Evolutionary conservation across 2,797 vertebrate genomes (phyloP), one percentile per base, ranked within the genome.

Genomic region (Hephaestus fuliginosus): DNA sequence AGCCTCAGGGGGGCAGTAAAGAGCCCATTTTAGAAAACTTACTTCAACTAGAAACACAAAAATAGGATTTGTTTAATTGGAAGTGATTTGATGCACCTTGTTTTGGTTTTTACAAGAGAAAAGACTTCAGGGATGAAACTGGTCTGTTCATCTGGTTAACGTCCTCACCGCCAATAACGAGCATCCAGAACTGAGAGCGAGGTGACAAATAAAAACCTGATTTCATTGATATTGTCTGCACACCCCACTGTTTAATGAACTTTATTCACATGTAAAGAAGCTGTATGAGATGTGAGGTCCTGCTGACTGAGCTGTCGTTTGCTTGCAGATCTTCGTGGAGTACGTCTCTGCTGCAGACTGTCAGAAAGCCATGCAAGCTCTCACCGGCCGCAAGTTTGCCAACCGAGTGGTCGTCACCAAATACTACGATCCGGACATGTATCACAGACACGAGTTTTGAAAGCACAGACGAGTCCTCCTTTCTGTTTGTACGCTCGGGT

Each of bases 401-500:
- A 96, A 96, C 92, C 90, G 95, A 76, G 95, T 96, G 83, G 95
- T 96, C 52, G 96, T 96, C 78, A 96, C 95, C 84, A 96, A 96
- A 82, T 96, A 96, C 91, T 96, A 95, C 28, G 94, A 96, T 51
- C 94, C 93, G 1, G 95, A 96, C 75, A 91, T 95, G 95, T 96
- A 95, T 53, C 95, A 96, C 89, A 91, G 93, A 91, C 95, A 95
- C 55, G 95, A 95, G 87, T 96, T 96, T 58, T 96, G 86, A 95
- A 70, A 70, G 78, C 74, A 80, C 71, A 82, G 76, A 71, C 9
- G 18, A 46, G 63, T 66, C 63, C 22, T 65, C 4, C 62, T 70
- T 64, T 41, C 53, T 60, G 53, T 85, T 60, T 5, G 65, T 49
- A 25, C 48, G 48, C 58, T 53, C 25, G 63, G 18, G 25, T 70